Conservation (phyloP, 2,888 invertebrate species). For the Stenoptilia bipunctidactyla region DNA sequence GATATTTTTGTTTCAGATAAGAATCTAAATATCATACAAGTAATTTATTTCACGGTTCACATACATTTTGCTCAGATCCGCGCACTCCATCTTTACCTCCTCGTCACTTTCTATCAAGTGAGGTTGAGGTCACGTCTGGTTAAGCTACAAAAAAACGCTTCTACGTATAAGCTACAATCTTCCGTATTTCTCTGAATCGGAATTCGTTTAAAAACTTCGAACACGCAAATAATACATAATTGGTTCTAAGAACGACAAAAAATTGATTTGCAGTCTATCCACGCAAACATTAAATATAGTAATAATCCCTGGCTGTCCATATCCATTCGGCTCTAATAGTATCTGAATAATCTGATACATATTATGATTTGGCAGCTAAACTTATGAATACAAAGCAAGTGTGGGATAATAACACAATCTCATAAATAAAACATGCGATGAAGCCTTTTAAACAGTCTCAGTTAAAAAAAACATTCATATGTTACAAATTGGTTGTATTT, state of each 20-base stretch:
- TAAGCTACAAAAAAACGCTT: no score
- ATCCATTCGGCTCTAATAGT: constrained; percentile 37
- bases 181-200: neutral
- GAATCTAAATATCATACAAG: no score
- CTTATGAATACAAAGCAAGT: neutral
- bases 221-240: constrained; percentile 56
- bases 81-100: no score
- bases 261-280: constrained; percentile 48
- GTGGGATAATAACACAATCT: neutral
- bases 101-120: no score
- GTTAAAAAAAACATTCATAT: no score
- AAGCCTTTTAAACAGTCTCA: no score
- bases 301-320: constrained; percentile 51
- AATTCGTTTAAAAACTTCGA: constrained; percentile 35
- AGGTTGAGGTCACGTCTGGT: no score
- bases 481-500: neutral
- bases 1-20: no score
- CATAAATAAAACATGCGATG: neutral
- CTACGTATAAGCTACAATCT: no score
- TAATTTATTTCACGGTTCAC: no score
- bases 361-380: neutral
- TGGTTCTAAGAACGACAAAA: constrained; percentile 44
- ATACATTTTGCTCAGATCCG: no score
- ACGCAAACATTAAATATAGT: constrained; percentile 48
- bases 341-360: constrained; percentile 32